Conservation (phyloP, 2,797 vertebrate species). For the Bufotes viridis region DNA sequence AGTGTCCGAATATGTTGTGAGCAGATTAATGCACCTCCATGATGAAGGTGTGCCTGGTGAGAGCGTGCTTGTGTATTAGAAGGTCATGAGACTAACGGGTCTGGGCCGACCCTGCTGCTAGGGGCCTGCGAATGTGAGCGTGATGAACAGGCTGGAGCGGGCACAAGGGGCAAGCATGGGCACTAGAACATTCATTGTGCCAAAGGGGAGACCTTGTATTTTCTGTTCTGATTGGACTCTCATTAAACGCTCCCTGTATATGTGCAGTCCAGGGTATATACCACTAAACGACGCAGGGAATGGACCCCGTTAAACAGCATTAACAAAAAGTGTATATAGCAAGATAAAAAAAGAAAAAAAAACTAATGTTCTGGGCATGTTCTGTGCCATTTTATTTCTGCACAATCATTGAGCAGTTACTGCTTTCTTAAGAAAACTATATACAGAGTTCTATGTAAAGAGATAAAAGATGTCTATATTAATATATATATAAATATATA, state of each 20-base stretch:
- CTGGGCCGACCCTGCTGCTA: constrained; percentile 47
- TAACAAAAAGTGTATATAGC: constrained; percentile 27
- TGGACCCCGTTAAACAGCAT: constrained; percentile 22
- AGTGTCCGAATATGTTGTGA: constrained; percentile 31
- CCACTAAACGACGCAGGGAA: constrained; percentile 41
- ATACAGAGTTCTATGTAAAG: constrained; percentile 56
- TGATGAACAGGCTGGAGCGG: not conserved
- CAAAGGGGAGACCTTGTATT: constrained; percentile 16
- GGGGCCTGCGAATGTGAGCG: constrained; percentile 31
- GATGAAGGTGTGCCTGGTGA: constrained; percentile 13
- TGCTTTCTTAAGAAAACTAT: constrained; percentile 46
- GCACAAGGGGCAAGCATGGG: constrained; percentile 10
- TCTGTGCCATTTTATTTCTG: constrained; percentile 8
- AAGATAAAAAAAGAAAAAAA: not conserved
- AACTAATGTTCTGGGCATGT: not conserved
- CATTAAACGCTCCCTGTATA: constrained; percentile 8
- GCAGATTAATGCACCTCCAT: constrained; percentile 19
- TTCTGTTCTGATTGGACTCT: constrained; percentile 20
- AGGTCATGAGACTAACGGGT: constrained; percentile 15
- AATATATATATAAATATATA: constrained; percentile 55
- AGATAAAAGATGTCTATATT: constrained; percentile 55
- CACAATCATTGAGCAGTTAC: constrained; percentile 39
- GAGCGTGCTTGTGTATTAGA: constrained; percentile 30
- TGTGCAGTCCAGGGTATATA: constrained; percentile 40
- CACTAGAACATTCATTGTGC: not conserved